Conservation (phyloP, 2,113 vertebrate genomes). For the Epinephelus cyanopodus region DNA sequence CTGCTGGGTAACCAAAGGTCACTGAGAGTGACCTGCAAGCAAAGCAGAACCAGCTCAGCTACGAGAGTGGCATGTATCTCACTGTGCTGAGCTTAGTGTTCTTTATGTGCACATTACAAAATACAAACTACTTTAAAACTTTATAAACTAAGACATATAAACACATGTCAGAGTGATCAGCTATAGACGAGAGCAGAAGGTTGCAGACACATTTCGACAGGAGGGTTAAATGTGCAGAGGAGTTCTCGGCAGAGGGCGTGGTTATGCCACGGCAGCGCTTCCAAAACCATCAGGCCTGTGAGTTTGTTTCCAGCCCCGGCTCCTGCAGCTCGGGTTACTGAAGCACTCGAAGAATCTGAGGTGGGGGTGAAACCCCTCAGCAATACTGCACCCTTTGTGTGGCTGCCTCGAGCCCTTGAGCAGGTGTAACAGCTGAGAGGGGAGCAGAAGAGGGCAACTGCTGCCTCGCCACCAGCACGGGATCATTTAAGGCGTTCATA, state of each 20-base stretch:
- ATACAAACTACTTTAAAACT: not conserved
- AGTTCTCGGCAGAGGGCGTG: slow-evolving; percentile 58
- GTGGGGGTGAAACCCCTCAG: slow-evolving; percentile 46
- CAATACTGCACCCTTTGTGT: slow-evolving; percentile 81
- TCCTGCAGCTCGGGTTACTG: slow-evolving; percentile 57
- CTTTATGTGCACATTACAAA: not conserved
- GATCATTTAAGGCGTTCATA: not conserved
- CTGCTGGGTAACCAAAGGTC: not conserved
- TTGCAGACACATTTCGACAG: not conserved
- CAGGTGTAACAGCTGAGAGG: slow-evolving; percentile 82
- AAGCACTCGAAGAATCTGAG: slow-evolving; percentile 72
- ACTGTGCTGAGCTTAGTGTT: not conserved
- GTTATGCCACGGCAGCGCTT: not conserved
- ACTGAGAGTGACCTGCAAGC: slow-evolving; percentile 1
- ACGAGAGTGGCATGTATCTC: not conserved
- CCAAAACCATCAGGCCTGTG: slow-evolving; percentile 21
- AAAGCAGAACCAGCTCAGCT: not conserved
- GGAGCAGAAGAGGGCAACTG: slow-evolving; percentile 72
- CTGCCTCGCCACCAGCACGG: slow-evolving; percentile 4
- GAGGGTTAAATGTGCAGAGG: not conserved
- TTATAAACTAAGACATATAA: not conserved
- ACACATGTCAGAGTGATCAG: not conserved
- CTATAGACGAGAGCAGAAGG: not conserved
- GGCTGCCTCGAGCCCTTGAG: slow-evolving; percentile 35
- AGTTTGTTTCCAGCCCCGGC: slow-evolving; percentile 10